These are phyloP conservation scores for Platycheirus albimanus DNA, from an alignment of 2,888 invertebrate species.

Conservation along the genomic window DNA sequence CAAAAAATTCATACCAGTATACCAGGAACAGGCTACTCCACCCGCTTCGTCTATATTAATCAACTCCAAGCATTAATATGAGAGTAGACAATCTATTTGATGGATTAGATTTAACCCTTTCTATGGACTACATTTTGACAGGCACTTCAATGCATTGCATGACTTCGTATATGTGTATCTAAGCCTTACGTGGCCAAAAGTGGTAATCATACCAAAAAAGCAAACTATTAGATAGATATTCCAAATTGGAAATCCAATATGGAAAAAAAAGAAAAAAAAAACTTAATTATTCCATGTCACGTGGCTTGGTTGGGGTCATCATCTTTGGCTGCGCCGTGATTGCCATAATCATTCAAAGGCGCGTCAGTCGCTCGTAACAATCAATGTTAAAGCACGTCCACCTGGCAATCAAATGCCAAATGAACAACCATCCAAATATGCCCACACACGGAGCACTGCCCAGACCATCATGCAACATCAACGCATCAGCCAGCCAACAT, in stretches of 20 bases:
- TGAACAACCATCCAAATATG: slow-evolving; percentile 49
- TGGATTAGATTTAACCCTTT: neutral
- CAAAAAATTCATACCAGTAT: slow-evolving; percentile 11
- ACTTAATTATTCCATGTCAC: slow-evolving; percentile 50
- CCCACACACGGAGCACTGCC: slow-evolving; percentile 58
- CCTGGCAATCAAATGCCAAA: slow-evolving; percentile 59
- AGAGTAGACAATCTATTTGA: neutral
- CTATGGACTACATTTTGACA: neutral
- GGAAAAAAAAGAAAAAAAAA: slow-evolving; percentile 7
- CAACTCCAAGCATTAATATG: slow-evolving; percentile 23
- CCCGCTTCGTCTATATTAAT: slow-evolving; percentile 19
- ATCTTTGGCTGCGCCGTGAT: slow-evolving; percentile 25
- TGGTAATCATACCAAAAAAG: no score
- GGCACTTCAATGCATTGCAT: neutral
- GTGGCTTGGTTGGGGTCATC: slow-evolving; percentile 43
- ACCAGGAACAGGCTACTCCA: neutral
- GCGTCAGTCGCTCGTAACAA: slow-evolving; percentile 23
- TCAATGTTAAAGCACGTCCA: slow-evolving; percentile 55
- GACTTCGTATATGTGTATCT: no score
- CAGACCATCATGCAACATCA: slow-evolving; percentile 10
- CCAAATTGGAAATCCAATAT: neutral
- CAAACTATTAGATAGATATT: no score
- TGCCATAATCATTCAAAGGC: slow-evolving; percentile 47
- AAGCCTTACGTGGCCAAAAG: no score
- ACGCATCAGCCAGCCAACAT: slow-evolving; percentile 5